Evolutionary conservation across 2,888 invertebrate genomes (phyloP).

Genomic region (Steromphala cineraria): DNA sequence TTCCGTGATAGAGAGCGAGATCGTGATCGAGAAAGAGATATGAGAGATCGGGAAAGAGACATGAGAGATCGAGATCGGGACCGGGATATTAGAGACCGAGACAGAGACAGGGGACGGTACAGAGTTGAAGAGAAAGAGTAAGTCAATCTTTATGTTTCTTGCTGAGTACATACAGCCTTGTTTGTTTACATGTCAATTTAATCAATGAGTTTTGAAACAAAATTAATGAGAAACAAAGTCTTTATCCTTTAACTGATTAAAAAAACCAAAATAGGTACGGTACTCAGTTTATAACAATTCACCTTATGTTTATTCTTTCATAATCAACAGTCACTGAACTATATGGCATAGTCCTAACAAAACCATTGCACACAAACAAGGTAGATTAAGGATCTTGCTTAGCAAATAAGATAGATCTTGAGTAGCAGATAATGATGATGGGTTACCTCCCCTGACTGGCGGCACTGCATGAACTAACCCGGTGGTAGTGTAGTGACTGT

Average conservation of each 20-base stretch:
- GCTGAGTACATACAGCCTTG: neutral
- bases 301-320: too few relatives aligned
- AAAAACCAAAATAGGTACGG: too few relatives aligned
- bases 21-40: conserved; percentile 24
- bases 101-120: neutral
- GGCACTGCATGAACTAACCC: neutral
- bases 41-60: neutral
- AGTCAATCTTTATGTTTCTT: neutral
- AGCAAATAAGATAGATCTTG: neutral
- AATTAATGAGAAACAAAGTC: too few relatives aligned
- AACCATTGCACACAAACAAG: too few relatives aligned
- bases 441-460: neutral
- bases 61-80: conserved; percentile 18
- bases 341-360: too few relatives aligned
- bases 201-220: too few relatives aligned
- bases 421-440: neutral
- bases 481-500: neutral
- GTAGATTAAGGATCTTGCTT: neutral
- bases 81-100: conserved; percentile 11
- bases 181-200: too few relatives aligned
- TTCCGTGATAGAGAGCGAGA: conserved; percentile 32
- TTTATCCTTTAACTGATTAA: too few relatives aligned
- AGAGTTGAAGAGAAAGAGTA: conserved; percentile 18
- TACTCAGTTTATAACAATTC: too few relatives aligned
- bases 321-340: too few relatives aligned